phyloP scores from a whole-genome alignment of 1,140 invertebrate genomes.

The Scaptomyza montana region DNA sequence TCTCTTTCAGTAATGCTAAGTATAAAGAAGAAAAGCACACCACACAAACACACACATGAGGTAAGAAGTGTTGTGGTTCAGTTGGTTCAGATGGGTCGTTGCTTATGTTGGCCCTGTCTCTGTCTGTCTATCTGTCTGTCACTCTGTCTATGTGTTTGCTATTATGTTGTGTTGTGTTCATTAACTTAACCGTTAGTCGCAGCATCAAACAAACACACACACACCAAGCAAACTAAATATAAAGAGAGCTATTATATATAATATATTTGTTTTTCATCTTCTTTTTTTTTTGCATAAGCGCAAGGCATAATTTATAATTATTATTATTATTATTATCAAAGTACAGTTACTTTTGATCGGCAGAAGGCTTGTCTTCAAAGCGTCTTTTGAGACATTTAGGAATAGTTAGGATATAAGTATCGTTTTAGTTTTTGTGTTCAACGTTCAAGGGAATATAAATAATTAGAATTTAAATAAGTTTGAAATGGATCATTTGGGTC shows the following conservation, averaged over 20 bases:
- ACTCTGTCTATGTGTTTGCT: conserved; percentile 40
- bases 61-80: conserved; percentile 23
- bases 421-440: no score
- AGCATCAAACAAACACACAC: conserved; percentile 9
- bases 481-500: no score
- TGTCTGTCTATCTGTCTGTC: conserved; percentile 34
- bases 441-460: no score
- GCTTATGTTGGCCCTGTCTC: conserved; percentile 7
- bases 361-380: background rate
- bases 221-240: conserved; percentile 19
- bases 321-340: background rate
- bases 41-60: conserved; percentile 12
- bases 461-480: no score
- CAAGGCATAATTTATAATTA: background rate
- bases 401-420: no score
- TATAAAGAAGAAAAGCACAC: background rate
- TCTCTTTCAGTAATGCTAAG: conserved; percentile 12
- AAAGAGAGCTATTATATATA: conserved; percentile 1
- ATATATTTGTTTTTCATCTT: background rate
- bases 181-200: conserved; percentile 60
- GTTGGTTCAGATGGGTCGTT: conserved; percentile 28
- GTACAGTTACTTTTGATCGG: background rate
- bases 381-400: no score
- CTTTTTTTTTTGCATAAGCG: background rate
- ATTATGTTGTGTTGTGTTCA: conserved; percentile 74